These are phyloP conservation scores for Parazoanthus atlanticus DNA, from an alignment of 92 coral and sea anemone genomes.

Conservation along the genomic window DNA sequence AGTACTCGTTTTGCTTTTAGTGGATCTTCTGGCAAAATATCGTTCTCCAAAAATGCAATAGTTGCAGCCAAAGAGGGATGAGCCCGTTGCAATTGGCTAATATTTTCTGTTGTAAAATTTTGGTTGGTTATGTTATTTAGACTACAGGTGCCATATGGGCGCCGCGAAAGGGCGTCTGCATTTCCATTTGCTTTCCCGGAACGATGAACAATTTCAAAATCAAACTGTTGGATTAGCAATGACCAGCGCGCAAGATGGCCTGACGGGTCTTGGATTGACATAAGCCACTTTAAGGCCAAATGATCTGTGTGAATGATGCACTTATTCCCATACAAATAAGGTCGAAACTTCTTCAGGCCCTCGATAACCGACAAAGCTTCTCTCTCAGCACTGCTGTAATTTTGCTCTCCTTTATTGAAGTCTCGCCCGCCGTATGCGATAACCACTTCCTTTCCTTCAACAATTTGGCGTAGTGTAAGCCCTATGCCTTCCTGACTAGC, in stretches of 20 bases:
- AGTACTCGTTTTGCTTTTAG: too few relatives aligned
- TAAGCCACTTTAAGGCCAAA: conserved; percentile 46
- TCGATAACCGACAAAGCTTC: conserved; percentile 56
- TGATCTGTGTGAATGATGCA: conserved; percentile 43
- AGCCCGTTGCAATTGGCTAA: conserved; percentile 47
- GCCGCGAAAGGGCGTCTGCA: conserved; percentile 22
- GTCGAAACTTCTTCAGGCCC: conserved; percentile 47
- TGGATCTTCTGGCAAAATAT: conserved; percentile 7
- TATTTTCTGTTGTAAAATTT: conserved; percentile 14
- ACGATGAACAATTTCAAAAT: conserved; percentile 49
- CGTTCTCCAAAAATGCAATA: conserved; percentile 49
- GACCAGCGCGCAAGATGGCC: conserved; percentile 52
- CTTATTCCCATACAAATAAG: conserved; percentile 44
- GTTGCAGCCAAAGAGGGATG: conserved; percentile 37
- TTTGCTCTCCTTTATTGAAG: conserved; percentile 44
- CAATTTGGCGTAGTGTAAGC: conserved; percentile 24
- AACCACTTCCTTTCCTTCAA: conserved; percentile 41
- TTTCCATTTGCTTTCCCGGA: conserved; percentile 38
- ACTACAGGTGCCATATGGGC: conserved; percentile 37
- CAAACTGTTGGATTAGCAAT: conserved; percentile 43
- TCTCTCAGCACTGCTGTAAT: conserved; percentile 39
- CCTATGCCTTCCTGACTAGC: conserved; percentile 38
- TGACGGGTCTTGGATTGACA: conserved; percentile 44
- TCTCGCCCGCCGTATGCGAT: conserved; percentile 57
- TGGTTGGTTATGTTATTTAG: background rate